A percentile compares a stretch with the other conserved stretches of the same genome.
phyloP scores from a whole-genome alignment of 2,888 invertebrate genomes.

The Pterobdella sp. region DNA sequence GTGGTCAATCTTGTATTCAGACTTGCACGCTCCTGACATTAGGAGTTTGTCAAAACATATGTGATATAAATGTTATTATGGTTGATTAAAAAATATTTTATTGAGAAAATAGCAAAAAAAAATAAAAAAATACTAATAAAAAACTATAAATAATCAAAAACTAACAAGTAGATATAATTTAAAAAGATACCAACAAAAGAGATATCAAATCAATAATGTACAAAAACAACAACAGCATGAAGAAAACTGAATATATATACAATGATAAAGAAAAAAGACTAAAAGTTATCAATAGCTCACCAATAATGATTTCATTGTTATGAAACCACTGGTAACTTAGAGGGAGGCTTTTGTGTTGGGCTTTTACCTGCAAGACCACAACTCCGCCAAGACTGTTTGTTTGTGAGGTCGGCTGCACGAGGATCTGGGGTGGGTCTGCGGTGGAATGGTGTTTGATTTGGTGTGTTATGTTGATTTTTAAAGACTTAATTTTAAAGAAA shows the following conservation, averaged over 20 bases:
- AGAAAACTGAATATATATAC: too few relatives aligned
- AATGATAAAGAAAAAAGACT: too few relatives aligned
- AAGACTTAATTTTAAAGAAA: too few relatives aligned
- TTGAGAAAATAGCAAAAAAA: not conserved
- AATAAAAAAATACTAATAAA: not conserved
- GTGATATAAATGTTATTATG: too few relatives aligned
- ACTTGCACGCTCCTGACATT: not conserved
- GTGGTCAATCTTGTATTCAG: not conserved
- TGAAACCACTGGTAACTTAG: not conserved
- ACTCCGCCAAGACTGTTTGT: not conserved
- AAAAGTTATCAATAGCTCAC: not conserved
- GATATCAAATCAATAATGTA: too few relatives aligned
- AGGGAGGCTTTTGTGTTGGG: not conserved
- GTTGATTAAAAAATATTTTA: not conserved
- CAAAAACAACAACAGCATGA: too few relatives aligned
- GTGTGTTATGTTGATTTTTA: too few relatives aligned
- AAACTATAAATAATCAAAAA: not conserved
- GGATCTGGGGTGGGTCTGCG: not conserved
- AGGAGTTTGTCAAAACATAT: too few relatives aligned
- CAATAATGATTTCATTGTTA: not conserved
- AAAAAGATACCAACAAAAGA: not conserved
- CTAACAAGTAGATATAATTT: not conserved
- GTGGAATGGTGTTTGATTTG: not conserved
- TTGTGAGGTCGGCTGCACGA: not conserved
- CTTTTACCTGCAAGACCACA: not conserved